Base-by-base conservation (phyloP, 2,888 invertebrate species). In the Amiota minor region DNA sequence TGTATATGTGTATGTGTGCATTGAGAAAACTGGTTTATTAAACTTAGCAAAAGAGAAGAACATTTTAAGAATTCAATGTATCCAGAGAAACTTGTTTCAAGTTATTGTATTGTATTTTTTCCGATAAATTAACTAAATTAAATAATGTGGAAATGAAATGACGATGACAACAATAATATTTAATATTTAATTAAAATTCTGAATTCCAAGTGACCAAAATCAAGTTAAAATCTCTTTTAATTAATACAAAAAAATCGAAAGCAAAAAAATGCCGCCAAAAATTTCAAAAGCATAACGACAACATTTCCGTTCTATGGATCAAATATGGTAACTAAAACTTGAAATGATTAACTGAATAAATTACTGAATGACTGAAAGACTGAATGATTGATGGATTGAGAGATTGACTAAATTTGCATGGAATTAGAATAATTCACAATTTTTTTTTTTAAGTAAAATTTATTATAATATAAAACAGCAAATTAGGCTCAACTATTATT, bases 111-210 rank as follows among this genome's bases (percentile, higher is more conserved):
- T 35, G 35, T 35, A 35, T 68, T 68, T 76, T 35, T 35, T 35
- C 35, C 35, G 75, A 81, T 83, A 86, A 83, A 82, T 82, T 76
- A 74, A 70, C 70, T 79, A 76, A 78, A 84, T 78, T 81, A 77
- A 78, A 76, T 76, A 70, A 76, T 77, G 75, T 84, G 74, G 77
- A 80, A 77, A 75, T 79, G 81, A 84, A 75, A 75, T 56, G 73
- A 72, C 20, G 16, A 70, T 16, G 18, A 62, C 47, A 64, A 71
- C 20, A 47, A 46, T 35, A 35, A 53, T 14, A 50, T 68, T 53
- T 53, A 53, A 68, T 68, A 68, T 53, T 49, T 67, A 67, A n/a
- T n/a, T 67, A 67, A 67, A 67, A 50, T 23, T 16, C n/a, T 45
- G 47, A 18, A 35, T 12, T 20, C 23, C 23, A 23, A 50, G 65